Base-by-base conservation (phyloP, 2,113 vertebrate species). In the Chamaetylas fuelleborni region DNA sequence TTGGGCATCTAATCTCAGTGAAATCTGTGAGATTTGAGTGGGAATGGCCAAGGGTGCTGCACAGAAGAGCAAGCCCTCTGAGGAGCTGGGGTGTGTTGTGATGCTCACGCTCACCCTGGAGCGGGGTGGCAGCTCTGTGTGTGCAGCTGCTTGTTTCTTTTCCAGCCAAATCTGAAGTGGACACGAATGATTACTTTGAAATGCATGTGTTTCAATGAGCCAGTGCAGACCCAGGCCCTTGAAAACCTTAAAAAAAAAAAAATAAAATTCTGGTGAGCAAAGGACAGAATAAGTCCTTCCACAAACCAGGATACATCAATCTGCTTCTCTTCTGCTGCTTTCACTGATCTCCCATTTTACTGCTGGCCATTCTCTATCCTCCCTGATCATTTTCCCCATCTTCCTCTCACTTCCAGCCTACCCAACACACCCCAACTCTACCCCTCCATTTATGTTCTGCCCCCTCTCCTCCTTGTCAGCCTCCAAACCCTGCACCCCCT, bases 401-500 rank as follows among this genome's bases (percentile, higher is more conserved):
- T 67, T 38, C 38, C 57, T 40, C 80, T 56, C 62, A 16, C 48
- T 69, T 51, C 50, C 54, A 94, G 67, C 60, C 69, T 8, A 28
- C 20, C 26, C 64, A 69, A 45, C 67, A 73, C 56, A 78, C 23
- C 43, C 29, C 57, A 36, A 1, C 28, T 57, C 69, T 17, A 34
- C 10, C 26, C 29, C 23, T 73, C 8, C 3, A 0, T 56, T 51
- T n/a, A 38, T 3, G 0, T 26, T 62, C 42, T 53, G 4, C 4
- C 23, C 8, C 11, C 1, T 1, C 12, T 69, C 29, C 19, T 56
- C 54, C 33, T 9, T 6, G 7, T 16, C 54, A 54, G 4, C 7
- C 65, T 70, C 43, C 64, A 92, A 77, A 48, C 11, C 31, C 57
- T n/a, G 6, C 1, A 2, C 45, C n/a, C 56, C 29, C 51, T 31